Conservation (phyloP, 1,140 invertebrate species). For the Pectinophora gossypiella region DNA sequence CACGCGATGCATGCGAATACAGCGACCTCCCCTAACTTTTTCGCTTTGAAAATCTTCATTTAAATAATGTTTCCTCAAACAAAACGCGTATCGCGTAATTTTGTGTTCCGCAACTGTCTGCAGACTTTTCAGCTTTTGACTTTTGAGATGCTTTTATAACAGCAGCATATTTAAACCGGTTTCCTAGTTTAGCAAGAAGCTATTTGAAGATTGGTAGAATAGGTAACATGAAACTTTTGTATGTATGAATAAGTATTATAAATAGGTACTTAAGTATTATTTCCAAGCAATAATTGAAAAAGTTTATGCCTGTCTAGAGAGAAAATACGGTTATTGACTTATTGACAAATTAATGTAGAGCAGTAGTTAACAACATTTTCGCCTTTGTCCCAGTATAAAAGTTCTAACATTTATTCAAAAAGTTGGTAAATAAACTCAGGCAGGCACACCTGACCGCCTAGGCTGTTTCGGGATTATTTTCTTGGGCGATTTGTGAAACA, state of each 20-base stretch:
- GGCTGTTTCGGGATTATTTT: constrained; percentile 18
- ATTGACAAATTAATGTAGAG: no score
- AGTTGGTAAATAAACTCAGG: constrained; percentile 18
- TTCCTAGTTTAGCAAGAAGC: no score
- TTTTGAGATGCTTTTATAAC: constrained; percentile 1
- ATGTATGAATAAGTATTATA: no score
- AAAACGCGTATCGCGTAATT: constrained; percentile 31
- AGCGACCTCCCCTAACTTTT: constrained; percentile 39
- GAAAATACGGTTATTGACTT: no score
- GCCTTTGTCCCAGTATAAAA: constrained; percentile 2
- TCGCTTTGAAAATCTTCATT: constrained; percentile 43
- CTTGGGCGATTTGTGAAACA: constrained; percentile 45
- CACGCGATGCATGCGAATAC: constrained; percentile 44
- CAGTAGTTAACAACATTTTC: no score
- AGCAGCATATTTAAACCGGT: no score
- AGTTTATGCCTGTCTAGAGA: no score
- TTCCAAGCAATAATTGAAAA: no score
- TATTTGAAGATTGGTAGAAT: no score
- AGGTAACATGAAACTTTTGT: not conserved
- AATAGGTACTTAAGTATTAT: no score
- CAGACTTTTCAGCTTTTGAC: constrained; percentile 5
- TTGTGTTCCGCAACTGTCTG: constrained; percentile 20
- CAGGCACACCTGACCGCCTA: constrained; percentile 21
- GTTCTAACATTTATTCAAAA: constrained; percentile 23
- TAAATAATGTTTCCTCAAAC: constrained; percentile 39